Percentiles rank a stretch among this genome's conserved stretches.
phyloP scores from a whole-genome alignment of 1,140 invertebrate species.

The Protaetia brevitarsis region DNA sequence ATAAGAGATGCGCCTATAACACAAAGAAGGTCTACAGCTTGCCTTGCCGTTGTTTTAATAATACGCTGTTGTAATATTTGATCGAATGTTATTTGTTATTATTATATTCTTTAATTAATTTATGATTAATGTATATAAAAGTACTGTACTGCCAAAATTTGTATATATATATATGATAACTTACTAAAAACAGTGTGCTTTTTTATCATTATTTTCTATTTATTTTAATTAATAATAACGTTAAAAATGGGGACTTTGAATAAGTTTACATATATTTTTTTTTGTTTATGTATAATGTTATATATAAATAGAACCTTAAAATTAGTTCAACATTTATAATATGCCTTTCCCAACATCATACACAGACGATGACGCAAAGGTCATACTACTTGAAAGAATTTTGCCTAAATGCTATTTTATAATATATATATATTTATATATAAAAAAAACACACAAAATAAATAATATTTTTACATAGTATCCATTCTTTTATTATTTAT shows the following conservation, averaged over 20 bases:
- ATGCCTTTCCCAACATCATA: constrained; percentile 19
- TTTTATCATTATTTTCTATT: background rate
- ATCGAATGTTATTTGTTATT: background rate
- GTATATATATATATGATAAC: too few relatives aligned
- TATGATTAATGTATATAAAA: too few relatives aligned
- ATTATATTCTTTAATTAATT: background rate
- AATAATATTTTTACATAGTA: constrained; percentile 21
- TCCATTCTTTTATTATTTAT: background rate
- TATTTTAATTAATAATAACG: too few relatives aligned
- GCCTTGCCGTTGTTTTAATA: background rate
- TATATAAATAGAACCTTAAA: constrained; percentile 13
- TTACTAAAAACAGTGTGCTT: constrained; percentile 18
- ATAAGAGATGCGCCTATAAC: background rate
- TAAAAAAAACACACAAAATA: constrained; percentile 14
- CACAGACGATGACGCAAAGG: constrained; percentile 4
- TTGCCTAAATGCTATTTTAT: background rate
- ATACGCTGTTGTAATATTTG: background rate
- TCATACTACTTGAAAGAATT: constrained; percentile 18
- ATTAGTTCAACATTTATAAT: constrained; percentile 5
- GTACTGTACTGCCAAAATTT: too few relatives aligned
- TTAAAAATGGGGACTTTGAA: background rate
- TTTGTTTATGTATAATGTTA: constrained; percentile 1
- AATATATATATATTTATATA: constrained; percentile 6
- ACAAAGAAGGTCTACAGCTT: background rate
- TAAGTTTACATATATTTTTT: background rate